A percentile compares a stretch with the other conserved stretches of the same genome.
phyloP scores from a whole-genome alignment of 2,888 invertebrate genomes.

The Oligia strigilis region DNA sequence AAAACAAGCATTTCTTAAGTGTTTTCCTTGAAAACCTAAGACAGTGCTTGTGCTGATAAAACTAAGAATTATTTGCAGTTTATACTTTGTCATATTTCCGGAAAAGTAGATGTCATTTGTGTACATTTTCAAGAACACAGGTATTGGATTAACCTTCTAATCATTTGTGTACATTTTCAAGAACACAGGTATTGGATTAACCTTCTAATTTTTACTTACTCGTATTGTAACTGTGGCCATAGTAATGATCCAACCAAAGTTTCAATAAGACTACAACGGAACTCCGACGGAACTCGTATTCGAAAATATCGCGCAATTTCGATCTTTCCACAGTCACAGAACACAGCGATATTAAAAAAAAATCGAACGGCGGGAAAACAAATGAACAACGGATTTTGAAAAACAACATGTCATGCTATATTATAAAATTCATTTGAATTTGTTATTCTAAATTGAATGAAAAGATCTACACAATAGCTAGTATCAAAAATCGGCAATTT shows the following conservation, averaged over 20 bases:
- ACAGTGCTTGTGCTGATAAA: constrained; percentile 32
- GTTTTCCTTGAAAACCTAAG: constrained; percentile 34
- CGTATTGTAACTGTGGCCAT: not conserved
- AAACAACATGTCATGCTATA: too few species aligned
- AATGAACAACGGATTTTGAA: too few species aligned
- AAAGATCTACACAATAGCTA: too few species aligned
- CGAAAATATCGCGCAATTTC: too few species aligned
- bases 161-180: constrained; percentile 1
- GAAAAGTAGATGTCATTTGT: constrained; percentile 27
- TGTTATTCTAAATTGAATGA: too few species aligned
- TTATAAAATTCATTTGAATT: too few species aligned
- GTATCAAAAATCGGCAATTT: too few species aligned
- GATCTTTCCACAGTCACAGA: too few species aligned
- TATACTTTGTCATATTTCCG: constrained; percentile 26
- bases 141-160: not conserved
- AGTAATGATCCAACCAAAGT: not conserved
- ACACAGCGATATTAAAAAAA: too few species aligned
- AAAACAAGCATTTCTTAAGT: constrained; percentile 32
- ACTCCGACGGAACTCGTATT: too few species aligned
- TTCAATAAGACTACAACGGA: not conserved
- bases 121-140: not conserved
- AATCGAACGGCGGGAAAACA: too few species aligned
- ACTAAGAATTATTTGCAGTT: constrained; percentile 26
- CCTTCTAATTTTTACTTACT: not conserved
- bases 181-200: not conserved